Evolutionary conservation across 2,888 invertebrate species (phyloP).

Genomic region (Gryllus longicercus): DNA sequence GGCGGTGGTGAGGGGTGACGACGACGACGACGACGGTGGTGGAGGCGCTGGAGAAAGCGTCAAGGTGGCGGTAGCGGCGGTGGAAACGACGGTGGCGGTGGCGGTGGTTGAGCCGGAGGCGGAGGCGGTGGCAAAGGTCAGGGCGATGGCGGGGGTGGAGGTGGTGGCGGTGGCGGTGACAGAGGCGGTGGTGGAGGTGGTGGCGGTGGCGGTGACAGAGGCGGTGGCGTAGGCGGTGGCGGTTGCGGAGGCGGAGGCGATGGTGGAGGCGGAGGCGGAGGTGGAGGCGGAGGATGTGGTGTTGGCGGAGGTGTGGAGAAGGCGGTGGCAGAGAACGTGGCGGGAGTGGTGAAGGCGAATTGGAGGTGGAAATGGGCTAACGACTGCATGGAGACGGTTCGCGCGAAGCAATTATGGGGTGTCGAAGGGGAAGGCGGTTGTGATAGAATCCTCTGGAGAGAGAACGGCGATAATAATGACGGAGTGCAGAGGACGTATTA

Average conservation of each 20-base stretch:
- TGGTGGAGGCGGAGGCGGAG: neutral
- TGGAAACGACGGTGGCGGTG: rapidly evolving
- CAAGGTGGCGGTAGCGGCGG: neutral
- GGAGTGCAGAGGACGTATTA: too few relatives aligned
- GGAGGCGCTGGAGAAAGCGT: neutral
- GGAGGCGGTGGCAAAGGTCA: too few relatives aligned
- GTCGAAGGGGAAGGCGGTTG: too few relatives aligned
- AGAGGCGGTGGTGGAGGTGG: neutral
- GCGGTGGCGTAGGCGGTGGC: too few relatives aligned
- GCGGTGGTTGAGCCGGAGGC: neutral
- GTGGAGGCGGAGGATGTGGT: neutral
- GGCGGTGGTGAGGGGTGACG: neutral
- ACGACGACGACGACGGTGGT: neutral
- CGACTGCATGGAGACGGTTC: too few relatives aligned
- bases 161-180: neutral
- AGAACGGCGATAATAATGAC: too few relatives aligned
- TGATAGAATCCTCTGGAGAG: too few relatives aligned
- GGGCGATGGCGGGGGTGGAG: neutral
- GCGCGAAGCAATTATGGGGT: too few relatives aligned
- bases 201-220: neutral
- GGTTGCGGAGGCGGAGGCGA: too few relatives aligned
- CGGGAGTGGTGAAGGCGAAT: too few relatives aligned
- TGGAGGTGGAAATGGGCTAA: too few relatives aligned
- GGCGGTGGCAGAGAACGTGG: too few relatives aligned
- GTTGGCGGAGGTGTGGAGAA: neutral